Conservation (phyloP, 2,888 invertebrate genomes). For the Drosophila kuntzei region DNA sequence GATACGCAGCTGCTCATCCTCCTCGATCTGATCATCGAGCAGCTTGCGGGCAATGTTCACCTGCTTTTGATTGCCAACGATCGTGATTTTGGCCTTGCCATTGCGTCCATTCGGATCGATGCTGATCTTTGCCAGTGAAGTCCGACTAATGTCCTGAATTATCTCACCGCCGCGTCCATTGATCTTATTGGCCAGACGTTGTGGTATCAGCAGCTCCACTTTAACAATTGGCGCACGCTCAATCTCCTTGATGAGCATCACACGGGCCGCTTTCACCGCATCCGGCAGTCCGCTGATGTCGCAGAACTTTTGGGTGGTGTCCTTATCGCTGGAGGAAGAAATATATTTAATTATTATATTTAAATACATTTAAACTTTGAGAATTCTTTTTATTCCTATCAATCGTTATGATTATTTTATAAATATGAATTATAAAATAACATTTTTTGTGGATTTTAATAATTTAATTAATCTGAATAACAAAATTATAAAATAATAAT, state of each 20-base stretch:
- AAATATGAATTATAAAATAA: no score
- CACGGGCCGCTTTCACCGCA: conserved; percentile 90
- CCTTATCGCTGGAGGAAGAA: no score
- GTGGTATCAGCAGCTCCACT: conserved; percentile 89
- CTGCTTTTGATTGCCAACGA: conserved; percentile 89
- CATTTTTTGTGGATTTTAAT: no score
- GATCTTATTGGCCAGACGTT: conserved; percentile 89
- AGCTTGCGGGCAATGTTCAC: conserved; percentile 89
- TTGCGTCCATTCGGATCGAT: conserved; percentile 86
- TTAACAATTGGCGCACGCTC: conserved; percentile 90
- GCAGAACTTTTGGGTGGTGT: conserved; percentile 88
- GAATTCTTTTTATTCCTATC: no score
- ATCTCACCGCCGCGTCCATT: conserved; percentile 91
- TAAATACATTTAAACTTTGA: no score
- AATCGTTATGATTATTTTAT: no score
- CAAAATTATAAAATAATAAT: no score
- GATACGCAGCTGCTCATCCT: conserved; percentile 86
- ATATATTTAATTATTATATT: no score
- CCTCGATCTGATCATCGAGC: conserved; percentile 89
- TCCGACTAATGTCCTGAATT: conserved; percentile 89
- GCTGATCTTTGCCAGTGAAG: conserved; percentile 90
- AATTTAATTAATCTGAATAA: no score
- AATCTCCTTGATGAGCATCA: conserved; percentile 88
- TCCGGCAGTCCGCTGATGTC: conserved; percentile 90
- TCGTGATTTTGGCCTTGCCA: conserved; percentile 83